Evolutionary conservation across 2,888 invertebrate species (phyloP).

Genomic region (Piscicola geometra): DNA sequence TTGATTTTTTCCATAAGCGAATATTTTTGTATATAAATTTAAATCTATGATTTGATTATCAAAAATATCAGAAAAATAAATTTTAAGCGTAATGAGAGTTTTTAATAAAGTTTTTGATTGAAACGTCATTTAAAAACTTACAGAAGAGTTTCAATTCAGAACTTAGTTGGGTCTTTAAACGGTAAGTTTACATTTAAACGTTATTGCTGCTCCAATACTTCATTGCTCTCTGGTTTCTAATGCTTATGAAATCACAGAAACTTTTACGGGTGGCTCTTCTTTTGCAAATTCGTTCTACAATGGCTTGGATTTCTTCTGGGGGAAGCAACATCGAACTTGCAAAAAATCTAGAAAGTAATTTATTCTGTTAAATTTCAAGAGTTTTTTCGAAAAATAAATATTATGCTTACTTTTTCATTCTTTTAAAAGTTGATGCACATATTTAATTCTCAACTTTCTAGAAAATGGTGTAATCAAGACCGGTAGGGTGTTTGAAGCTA

Average conservation of each 20-base stretch:
- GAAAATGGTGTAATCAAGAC: constrained; percentile 54
- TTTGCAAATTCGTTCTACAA: constrained; percentile 25
- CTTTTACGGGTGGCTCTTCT: not conserved
- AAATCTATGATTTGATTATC: too few species aligned
- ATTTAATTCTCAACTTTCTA: constrained; percentile 36
- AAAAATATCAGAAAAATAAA: too few species aligned
- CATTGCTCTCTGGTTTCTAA: too few species aligned
- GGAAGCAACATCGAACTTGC: constrained; percentile 41
- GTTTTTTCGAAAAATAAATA: constrained; percentile 9
- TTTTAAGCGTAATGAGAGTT: too few species aligned
- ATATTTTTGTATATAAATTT: too few species aligned
- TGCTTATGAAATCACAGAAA: not conserved
- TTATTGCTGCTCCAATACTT: too few species aligned
- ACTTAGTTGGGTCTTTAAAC: too few species aligned
- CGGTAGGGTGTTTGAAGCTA: constrained; percentile 49
- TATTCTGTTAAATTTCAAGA: not conserved
- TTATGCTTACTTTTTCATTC: not conserved
- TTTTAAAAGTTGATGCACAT: not conserved
- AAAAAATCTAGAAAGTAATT: constrained; percentile 40
- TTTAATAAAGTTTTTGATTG: too few species aligned
- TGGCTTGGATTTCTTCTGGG: constrained; percentile 46
- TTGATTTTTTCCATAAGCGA: too few species aligned
- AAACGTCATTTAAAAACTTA: too few species aligned
- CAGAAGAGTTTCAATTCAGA: too few species aligned
- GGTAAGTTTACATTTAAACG: too few species aligned